Base-by-base conservation (phyloP, 2,888 invertebrate genomes). In the Leucoptera coffeella region DNA sequence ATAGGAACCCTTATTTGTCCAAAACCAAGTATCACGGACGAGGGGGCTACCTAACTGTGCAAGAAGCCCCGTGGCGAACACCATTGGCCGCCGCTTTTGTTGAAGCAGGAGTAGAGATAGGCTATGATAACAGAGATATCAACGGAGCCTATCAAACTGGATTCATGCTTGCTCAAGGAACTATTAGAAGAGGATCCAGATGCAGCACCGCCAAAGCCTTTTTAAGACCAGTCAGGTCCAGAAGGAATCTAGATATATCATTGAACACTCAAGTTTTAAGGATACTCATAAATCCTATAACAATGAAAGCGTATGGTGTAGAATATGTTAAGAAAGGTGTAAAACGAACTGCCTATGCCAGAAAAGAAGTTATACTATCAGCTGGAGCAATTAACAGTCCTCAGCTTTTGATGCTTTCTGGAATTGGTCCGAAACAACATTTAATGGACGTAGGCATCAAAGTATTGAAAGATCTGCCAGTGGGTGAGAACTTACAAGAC, bases 381-480 rank as follows among this genome's bases (percentile, higher is more conserved):
- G 92, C 91, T 0, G 95, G 95, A 0, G 80, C 94, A 1, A 87
- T 96, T 14, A 94, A 94, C 47, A 84, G 85, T 8, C 91, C 95
- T 0, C 94, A 95, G 47, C 60, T 96, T 27, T 60, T 96, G 32
- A 90, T 94, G 90, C 56, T 95, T 1, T 92, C 92, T 0, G 94
- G 94, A 0, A 73, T 90, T 27, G 86, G 86, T 1, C 86, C 88
- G 0, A 65, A 71, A 28, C 59, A 78, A 9, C 87, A 90, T 39
- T 60, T 90, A 8, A 56, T 62, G 32, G 69, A 80, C 23, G 64
- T 83, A 1, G 82, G 83, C 3, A 85, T 92, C 24, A 77, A 77
- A 5, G 78, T 88, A 0, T 40, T 91, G 1, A 80, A 80, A 43
- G 82, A 92, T 53, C 62, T 88, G 22, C 77, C 77, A 1, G 87